Evolutionary conservation across 2,888 invertebrate species (phyloP).

Genomic region (Opisthograptis luteolata): DNA sequence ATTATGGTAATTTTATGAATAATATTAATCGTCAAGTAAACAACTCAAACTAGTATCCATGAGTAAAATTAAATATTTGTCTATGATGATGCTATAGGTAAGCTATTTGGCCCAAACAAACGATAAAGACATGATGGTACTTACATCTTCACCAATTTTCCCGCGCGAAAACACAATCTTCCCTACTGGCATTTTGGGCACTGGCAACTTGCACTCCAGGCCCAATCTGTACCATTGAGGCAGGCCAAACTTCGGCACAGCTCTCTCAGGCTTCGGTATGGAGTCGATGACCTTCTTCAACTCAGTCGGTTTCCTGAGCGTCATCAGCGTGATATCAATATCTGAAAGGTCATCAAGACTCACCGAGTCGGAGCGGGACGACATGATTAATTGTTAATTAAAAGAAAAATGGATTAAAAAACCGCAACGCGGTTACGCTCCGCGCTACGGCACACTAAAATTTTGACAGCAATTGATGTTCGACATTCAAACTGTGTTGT

Average conservation of each 20-base stretch:
- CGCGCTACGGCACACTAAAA: constrained; percentile 49
- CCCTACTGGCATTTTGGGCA: constrained; percentile 79
- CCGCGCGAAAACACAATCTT: constrained; percentile 80
- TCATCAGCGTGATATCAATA: constrained; percentile 67
- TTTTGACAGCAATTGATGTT: constrained; percentile 54
- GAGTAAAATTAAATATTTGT: constrained; percentile 10
- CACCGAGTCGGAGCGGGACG: too few species aligned
- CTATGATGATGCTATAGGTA: constrained; percentile 5
- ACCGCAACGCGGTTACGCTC: constrained; percentile 38
- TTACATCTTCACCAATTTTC: constrained; percentile 79
- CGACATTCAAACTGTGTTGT: constrained; percentile 44
- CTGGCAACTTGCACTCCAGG: constrained; percentile 80
- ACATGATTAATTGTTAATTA: constrained; percentile 45
- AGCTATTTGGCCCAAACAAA: not conserved
- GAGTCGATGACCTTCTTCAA: constrained; percentile 76
- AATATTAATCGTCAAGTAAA: not conserved
- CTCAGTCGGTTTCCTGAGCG: constrained; percentile 74
- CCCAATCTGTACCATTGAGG: constrained; percentile 81
- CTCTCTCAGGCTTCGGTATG: constrained; percentile 71
- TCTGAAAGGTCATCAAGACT: constrained; percentile 56
- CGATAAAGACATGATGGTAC: constrained; percentile 42
- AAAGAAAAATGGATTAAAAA: constrained; percentile 46
- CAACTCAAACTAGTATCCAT: not conserved
- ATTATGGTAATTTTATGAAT: not conserved
- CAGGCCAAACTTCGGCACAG: constrained; percentile 78